Base-by-base conservation (phyloP, 1,140 invertebrate genomes). In the Rhagoletis zephyria region DNA sequence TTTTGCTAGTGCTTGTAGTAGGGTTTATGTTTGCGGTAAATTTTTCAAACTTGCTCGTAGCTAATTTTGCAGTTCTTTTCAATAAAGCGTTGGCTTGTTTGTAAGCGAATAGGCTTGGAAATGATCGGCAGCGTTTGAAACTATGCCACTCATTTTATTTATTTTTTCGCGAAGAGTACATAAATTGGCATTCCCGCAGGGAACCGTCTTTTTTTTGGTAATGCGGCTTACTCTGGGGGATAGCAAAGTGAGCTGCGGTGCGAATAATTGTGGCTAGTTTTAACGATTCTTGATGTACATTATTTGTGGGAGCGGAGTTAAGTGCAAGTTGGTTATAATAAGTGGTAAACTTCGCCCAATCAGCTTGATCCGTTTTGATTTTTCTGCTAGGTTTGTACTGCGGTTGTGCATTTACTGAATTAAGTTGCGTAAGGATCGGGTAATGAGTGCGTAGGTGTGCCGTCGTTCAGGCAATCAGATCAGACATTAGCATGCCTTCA, bases 51-150 rank as follows among this genome's bases (percentile, higher is more conserved):
- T 30, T 64, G 63, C 63, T 64, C 19, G n/a, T 64, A 19, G 16
- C 63, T n/a, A 64, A 64, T 64, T 64, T 64, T 14, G 63, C 63
- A 19, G n/a, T 64, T 64, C n/a, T 14, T n/a, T 64, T 64, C n/a
- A 64, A 64, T 64, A 19, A n/a, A 19, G 63, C 63, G 63, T 64
- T 64, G n/a, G 63, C 63, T 19, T 19, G n/a, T 64, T 64, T 64
- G n/a, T 64, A 64, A 19, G 16, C 19, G 16, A n/a, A 64, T 30
- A 64, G 19, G 19, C 10, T 5, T 56, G 5, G 5, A 7, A 10
- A 7, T 56, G 51, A 56, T 5, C 51, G 51, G 51, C 5, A 14
- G 63, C 16, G 6, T n/a, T 19, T n/a, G 63, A 19, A 64, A 19
- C 19, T 14, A 19, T 19, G 63, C n/a, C 63, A 64, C 16, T 19